A percentile compares a stretch with the other conserved stretches of the same genome.
phyloP scores from a whole-genome alignment of 2,888 invertebrate species.

The Amiota communis region DNA sequence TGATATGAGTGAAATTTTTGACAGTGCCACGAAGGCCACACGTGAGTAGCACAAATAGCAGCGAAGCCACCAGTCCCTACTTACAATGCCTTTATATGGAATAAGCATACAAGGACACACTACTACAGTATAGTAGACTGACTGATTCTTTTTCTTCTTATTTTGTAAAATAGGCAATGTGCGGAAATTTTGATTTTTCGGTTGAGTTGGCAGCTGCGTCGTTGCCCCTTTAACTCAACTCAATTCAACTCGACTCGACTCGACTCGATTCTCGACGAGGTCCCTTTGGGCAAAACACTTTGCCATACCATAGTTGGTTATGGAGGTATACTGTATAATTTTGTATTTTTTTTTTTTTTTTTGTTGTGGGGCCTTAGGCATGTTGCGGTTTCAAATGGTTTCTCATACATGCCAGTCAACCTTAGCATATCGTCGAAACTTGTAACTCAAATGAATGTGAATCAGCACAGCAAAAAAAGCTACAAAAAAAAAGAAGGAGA shows the following conservation, averaged over 20 bases:
- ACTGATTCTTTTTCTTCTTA: constrained; percentile 4
- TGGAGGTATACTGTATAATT: not conserved
- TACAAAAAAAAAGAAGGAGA: no score
- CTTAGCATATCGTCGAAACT: not conserved
- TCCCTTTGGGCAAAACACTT: no score
- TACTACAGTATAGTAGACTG: no score
- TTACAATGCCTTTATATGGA: no score
- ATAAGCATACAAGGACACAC: constrained; percentile 10
- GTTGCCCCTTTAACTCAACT: constrained; percentile 5
- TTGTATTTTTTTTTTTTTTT: not conserved
- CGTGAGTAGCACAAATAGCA: constrained; percentile 29
- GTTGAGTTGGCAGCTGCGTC: constrained; percentile 55
- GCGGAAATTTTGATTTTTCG: constrained; percentile 66
- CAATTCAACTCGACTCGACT: constrained; percentile 23
- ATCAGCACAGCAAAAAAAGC: no score
- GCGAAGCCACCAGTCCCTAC: no score
- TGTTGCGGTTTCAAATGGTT: not conserved
- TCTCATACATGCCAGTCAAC: not conserved
- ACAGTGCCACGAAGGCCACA: constrained; percentile 53
- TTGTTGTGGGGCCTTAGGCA: not conserved
- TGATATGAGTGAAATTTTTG: constrained; percentile 19
- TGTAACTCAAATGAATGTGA: constrained; percentile 36
- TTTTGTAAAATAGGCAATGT: constrained; percentile 57
- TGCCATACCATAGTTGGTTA: no score
- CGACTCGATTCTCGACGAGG: constrained; percentile 22